Evolutionary conservation across 2,797 vertebrate genomes (phyloP).

Genomic region (Crax fasciolata): DNA sequence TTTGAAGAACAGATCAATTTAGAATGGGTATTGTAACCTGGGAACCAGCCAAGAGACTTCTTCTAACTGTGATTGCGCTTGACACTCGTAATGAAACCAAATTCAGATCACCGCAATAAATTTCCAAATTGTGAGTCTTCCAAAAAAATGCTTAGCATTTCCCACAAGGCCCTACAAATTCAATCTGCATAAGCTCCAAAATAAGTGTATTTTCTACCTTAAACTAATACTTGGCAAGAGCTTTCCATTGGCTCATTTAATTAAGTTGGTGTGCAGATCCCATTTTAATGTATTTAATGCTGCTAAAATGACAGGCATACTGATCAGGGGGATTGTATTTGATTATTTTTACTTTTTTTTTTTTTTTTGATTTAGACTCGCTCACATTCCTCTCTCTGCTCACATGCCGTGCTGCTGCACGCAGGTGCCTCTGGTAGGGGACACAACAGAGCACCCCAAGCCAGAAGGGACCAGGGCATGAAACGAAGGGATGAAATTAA

Average conservation of each 20-base stretch:
- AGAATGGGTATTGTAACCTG: slow-evolving; percentile 18
- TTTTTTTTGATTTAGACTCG: not conserved
- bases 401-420: not conserved
- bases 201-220: slow-evolving; percentile 74
- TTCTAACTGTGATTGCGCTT: slow-evolving; percentile 56
- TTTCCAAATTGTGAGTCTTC: slow-evolving; percentile 51
- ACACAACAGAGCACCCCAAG: not conserved
- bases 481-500: not conserved
- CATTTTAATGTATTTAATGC: slow-evolving; percentile 39
- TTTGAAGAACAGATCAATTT: slow-evolving; percentile 13
- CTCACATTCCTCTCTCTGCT: not conserved
- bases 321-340: slow-evolving; percentile 46
- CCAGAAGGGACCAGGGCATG: not conserved
- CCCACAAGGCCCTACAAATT: slow-evolving; percentile 66
- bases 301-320: slow-evolving; percentile 37
- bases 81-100: slow-evolving; percentile 56
- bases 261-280: slow-evolving; percentile 61
- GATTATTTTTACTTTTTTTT: slow-evolving; percentile 36
- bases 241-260: slow-evolving; percentile 68
- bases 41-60: slow-evolving; percentile 56
- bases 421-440: not conserved
- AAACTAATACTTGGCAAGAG: slow-evolving; percentile 70
- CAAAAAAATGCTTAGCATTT: slow-evolving; percentile 18
- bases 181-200: slow-evolving; percentile 75
- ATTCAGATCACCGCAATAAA: slow-evolving; percentile 58